These are phyloP conservation scores for Tupaia tana DNA, from an alignment of 2,113 vertebrate genomes.

Conservation along the genomic window DNA sequence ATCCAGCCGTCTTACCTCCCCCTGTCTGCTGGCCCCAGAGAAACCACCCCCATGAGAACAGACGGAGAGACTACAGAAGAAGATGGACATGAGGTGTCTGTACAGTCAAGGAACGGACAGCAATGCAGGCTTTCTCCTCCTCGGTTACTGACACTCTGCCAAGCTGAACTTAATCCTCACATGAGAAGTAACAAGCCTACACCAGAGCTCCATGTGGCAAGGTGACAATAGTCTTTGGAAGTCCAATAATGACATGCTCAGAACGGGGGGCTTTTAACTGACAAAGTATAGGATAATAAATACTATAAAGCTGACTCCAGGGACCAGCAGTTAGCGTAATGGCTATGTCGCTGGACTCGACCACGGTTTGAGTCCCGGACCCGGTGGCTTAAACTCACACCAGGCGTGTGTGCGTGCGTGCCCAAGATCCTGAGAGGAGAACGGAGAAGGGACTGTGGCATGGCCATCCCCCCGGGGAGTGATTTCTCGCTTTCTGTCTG, in stretches of 20 bases:
- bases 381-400: no score
- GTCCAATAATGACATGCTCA: neutral
- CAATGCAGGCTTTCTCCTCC: neutral
- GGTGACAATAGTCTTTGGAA: neutral
- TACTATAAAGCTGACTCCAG: neutral
- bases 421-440: no score
- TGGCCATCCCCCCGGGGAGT: no score
- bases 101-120: neutral
- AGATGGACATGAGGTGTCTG: neutral
- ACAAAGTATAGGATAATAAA: neutral
- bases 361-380: no score
- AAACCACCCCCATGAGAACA: neutral
- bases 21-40: neutral
- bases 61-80: neutral
- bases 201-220: neutral
- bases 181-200: neutral
- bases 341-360: no score
- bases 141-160: neutral
- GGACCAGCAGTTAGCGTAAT: no score
- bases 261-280: neutral
- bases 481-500: no score
- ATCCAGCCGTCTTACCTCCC: no score
- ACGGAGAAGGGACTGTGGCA: no score
- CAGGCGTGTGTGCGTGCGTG: no score
- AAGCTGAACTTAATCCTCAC: neutral